phyloP scores from a whole-genome alignment of 2,797 vertebrate species.

The Microhierax caerulescens region DNA sequence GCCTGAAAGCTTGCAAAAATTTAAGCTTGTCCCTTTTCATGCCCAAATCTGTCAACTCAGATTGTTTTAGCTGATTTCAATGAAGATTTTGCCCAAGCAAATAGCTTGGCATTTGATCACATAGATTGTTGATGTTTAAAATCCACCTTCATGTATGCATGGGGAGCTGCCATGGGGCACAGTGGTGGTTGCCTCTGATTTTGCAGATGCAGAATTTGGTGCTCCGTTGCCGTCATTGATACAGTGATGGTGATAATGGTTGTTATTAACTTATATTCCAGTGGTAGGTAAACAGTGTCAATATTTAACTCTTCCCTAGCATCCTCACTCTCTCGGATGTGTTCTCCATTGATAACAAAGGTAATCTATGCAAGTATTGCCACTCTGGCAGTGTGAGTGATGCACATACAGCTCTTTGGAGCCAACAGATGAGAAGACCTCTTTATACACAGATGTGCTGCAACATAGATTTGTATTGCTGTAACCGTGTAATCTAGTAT shows the following conservation, averaged over 20 bases:
- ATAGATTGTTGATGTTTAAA: neutral
- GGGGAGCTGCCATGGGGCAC: neutral
- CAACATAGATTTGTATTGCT: neutral
- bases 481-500: neutral
- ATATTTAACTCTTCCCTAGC: neutral
- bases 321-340: neutral
- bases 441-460: neutral
- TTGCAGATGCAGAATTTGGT: neutral
- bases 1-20: neutral
- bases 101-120: neutral
- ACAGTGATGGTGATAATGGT: neutral
- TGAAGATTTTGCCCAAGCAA: neutral
- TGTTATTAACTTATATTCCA: neutral
- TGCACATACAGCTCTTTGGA: neutral
- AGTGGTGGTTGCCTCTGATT: neutral
- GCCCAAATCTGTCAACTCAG: neutral
- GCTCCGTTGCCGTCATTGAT: neutral
- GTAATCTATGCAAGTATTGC: neutral
- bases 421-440: neutral
- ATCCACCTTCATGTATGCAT: neutral
- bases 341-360: neutral
- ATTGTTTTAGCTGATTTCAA: neutral
- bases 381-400: neutral
- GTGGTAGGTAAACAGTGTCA: neutral
- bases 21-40: neutral